Evolutionary conservation across 2,888 invertebrate genomes (phyloP).

Genomic region (Ametastegia equiseti): DNA sequence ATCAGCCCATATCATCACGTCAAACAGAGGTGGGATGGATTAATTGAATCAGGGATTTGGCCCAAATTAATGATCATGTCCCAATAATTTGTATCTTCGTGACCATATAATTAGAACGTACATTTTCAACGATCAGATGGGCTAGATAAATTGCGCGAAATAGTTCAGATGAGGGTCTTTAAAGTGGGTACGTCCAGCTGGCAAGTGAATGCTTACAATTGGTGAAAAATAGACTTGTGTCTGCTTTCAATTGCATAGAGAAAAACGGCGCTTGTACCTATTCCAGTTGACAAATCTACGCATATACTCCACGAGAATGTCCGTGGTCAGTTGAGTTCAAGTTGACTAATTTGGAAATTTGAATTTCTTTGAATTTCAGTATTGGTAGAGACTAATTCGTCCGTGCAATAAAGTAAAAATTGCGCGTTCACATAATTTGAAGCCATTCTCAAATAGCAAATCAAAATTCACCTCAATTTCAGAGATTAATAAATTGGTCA

Average conservation of each 20-base stretch:
- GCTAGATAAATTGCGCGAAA: slow-evolving; percentile 10
- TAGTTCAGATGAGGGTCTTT: not conserved
- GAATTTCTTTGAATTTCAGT: not conserved
- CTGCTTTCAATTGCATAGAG: not conserved
- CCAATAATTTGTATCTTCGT: not conserved
- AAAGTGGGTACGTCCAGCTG: slow-evolving; percentile 4
- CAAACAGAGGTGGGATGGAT: not conserved
- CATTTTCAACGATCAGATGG: not conserved
- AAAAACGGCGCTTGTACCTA: not conserved
- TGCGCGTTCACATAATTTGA: no score
- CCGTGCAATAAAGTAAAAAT: no score
- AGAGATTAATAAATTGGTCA: no score
- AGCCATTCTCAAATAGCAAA: no score
- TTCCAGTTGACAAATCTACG: no score
- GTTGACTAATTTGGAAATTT: not conserved
- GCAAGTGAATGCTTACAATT: not conserved
- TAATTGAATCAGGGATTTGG: not conserved
- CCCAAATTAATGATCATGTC: not conserved
- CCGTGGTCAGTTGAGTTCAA: not conserved
- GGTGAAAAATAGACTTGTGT: slow-evolving; percentile 18
- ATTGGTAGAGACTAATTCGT: no score
- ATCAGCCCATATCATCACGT: not conserved
- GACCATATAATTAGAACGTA: not conserved
- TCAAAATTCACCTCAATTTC: no score
- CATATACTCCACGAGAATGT: not conserved